These are phyloP conservation scores for Augochlora pura DNA, from an alignment of 1,140 invertebrate species.

Conservation along the genomic window DNA sequence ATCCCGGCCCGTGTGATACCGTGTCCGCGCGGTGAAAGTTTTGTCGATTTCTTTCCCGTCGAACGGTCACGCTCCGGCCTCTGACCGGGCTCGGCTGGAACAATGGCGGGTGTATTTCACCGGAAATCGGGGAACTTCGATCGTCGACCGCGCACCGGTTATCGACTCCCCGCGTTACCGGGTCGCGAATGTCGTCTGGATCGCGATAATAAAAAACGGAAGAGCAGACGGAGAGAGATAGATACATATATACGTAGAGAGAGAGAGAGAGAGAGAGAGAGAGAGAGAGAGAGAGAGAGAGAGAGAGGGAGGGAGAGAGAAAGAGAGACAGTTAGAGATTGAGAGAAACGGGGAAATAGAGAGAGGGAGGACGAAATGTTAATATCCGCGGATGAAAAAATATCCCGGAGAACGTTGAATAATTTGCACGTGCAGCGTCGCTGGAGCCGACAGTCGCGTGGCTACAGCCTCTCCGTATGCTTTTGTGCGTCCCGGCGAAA, in stretches of 20 bases:
- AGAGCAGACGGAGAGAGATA: too few species aligned
- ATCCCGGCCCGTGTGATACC: constrained; percentile 59
- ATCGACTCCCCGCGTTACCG: constrained; percentile 12
- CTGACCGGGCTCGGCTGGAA: background rate
- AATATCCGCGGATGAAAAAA: constrained; percentile 1
- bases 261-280: background rate
- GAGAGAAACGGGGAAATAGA: too few species aligned
- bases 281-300: background rate
- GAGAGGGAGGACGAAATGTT: background rate
- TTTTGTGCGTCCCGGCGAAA: constrained; percentile 1
- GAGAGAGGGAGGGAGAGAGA: background rate
- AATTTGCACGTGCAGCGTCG: background rate
- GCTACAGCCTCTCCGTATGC: background rate
- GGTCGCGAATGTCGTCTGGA: background rate
- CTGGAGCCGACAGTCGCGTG: background rate
- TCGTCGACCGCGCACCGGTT: background rate
- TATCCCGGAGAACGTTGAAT: constrained; percentile 9
- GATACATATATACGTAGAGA: too few species aligned
- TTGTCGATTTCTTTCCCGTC: constrained; percentile 46
- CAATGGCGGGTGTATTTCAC: background rate
- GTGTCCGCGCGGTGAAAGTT: constrained; percentile 48
- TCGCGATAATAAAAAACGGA: background rate
- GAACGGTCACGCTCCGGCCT: background rate
- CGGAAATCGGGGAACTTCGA: background rate
- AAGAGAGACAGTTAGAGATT: too few species aligned